Conservation (phyloP, 2,113 vertebrate genomes). For the Hemicordylus capensis region DNA sequence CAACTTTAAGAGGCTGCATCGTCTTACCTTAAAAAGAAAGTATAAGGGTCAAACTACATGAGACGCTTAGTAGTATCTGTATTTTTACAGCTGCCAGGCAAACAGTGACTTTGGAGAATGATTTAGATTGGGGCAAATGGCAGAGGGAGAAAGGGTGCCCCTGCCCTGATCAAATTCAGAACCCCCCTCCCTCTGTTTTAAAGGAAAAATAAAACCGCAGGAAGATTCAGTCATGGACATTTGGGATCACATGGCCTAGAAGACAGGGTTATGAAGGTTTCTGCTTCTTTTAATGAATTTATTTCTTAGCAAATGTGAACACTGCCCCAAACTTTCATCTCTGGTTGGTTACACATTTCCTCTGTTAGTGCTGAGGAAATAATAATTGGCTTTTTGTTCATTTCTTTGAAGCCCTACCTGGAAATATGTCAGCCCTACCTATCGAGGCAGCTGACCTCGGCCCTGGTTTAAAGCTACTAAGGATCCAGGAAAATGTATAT, state of each 20-base stretch:
- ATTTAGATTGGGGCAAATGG: neutral
- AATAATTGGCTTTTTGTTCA: neutral
- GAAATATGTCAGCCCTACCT: neutral
- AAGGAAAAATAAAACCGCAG: neutral
- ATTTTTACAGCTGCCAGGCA: neutral
- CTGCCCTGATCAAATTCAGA: neutral
- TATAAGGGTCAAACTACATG: neutral
- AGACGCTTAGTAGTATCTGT: neutral
- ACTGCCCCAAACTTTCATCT: too few species aligned
- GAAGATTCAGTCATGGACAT: too few species aligned
- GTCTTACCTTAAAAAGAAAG: neutral
- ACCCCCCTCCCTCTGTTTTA: neutral
- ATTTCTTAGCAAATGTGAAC: too few species aligned
- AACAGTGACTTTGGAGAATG: neutral
- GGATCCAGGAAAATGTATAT: conserved; percentile 44
- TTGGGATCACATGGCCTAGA: neutral
- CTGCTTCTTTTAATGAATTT: too few species aligned
- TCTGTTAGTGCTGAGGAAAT: neutral
- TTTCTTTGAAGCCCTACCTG: neutral
- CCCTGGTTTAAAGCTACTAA: neutral
- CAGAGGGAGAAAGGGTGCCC: neutral
- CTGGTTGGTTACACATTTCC: too few species aligned
- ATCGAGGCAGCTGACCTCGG: neutral
- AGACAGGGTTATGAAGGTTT: neutral
- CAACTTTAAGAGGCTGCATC: neutral